Percentiles rank a stretch among this genome's conserved stretches.
Evolutionary conservation across 2,888 invertebrate species (phyloP).

Genomic region (Eledone cirrhosa): DNA sequence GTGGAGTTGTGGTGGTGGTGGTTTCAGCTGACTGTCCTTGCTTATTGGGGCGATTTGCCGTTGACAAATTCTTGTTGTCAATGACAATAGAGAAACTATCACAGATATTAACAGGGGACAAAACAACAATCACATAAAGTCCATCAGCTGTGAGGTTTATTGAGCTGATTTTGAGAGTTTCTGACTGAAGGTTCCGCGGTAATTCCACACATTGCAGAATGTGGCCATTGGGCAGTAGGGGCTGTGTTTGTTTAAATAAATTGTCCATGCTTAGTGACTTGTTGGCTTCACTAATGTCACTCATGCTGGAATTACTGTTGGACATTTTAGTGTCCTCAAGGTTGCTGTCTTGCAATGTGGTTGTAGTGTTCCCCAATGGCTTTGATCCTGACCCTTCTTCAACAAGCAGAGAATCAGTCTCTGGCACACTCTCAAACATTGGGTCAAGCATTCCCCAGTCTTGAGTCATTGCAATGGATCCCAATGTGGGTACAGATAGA

Average conservation of each 20-base stretch:
- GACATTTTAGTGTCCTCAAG: constrained; percentile 26
- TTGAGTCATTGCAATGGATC: constrained; percentile 38
- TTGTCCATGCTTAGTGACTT: constrained; percentile 24
- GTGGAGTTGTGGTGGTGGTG: not conserved
- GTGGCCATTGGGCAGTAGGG: constrained; percentile 31
- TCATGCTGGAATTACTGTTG: constrained; percentile 24
- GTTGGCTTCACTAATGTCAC: constrained; percentile 18
- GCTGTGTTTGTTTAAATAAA: constrained; percentile 19
- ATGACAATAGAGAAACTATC: constrained; percentile 27
- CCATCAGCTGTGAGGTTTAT: constrained; percentile 78
- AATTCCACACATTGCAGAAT: constrained; percentile 62
- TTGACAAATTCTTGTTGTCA: constrained; percentile 9
- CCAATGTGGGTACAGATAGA: constrained; percentile 39
- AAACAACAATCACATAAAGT: constrained; percentile 72
- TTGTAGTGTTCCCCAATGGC: not conserved
- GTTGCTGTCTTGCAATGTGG: constrained; percentile 23
- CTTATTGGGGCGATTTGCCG: not conserved
- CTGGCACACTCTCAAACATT: constrained; percentile 42
- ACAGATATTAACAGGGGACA: constrained; percentile 45
- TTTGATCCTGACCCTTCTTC: constrained; percentile 31
- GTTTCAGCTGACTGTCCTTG: not conserved
- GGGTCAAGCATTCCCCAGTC: constrained; percentile 43
- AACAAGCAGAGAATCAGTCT: constrained; percentile 42
- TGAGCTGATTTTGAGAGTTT: constrained; percentile 72
- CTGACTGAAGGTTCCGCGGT: constrained; percentile 52